phyloP scores from a whole-genome alignment of 2,888 invertebrate genomes.

The Lasioglossum figueresi region DNA sequence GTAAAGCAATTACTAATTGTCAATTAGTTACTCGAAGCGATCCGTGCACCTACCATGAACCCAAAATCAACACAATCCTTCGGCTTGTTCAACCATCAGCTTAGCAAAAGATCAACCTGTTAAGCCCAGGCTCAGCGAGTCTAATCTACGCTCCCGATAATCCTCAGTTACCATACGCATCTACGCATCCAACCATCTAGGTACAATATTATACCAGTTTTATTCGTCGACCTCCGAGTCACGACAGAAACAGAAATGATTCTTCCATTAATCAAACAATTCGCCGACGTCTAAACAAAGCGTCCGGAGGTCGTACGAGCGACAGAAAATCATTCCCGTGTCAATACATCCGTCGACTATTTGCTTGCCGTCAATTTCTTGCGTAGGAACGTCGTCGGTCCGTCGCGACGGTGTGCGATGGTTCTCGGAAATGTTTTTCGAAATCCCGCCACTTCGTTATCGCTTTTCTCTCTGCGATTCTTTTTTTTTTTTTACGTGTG shows the following conservation, averaged over 20 bases:
- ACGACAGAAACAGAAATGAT: not conserved
- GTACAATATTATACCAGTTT: not conserved
- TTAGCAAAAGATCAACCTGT: slow-evolving; percentile 3
- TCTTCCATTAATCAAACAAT: not conserved
- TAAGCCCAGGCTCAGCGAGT: not conserved
- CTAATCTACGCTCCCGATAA: not conserved
- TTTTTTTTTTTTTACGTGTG: not conserved
- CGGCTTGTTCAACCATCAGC: not conserved
- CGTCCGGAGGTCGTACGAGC: not conserved
- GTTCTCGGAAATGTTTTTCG: slow-evolving; percentile 31
- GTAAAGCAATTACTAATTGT: no score
- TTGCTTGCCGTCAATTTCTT: slow-evolving; percentile 29
- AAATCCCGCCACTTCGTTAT: slow-evolving; percentile 56
- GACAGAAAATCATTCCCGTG: slow-evolving; percentile 44
- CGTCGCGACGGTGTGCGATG: not conserved
- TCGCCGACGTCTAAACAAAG: not conserved
- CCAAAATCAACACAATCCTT: not conserved
- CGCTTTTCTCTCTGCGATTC: slow-evolving; percentile 25
- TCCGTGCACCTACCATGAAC: not conserved
- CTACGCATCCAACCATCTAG: not conserved
- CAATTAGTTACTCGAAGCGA: not conserved
- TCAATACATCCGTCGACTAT: slow-evolving; percentile 42
- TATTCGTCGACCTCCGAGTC: not conserved
- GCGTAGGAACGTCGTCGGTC: not conserved
- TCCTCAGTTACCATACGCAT: not conserved